A percentile compares a stretch with the other conserved stretches of the same genome.
phyloP scores from a whole-genome alignment of 1,140 invertebrate genomes.

The Nephotettix cincticeps region DNA sequence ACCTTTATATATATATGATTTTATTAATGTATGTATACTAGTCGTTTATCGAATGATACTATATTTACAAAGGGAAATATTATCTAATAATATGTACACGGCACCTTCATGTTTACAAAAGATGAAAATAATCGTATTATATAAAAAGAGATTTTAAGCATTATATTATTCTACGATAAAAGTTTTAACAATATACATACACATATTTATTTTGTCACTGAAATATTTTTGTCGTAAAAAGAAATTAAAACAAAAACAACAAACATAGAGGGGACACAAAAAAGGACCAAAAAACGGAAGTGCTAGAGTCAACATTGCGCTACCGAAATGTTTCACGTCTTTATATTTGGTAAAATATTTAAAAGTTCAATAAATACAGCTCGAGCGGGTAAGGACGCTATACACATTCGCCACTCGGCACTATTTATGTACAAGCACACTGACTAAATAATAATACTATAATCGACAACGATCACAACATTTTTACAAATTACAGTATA shows the following conservation, averaged over 20 bases:
- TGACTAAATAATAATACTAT: conserved; percentile 18
- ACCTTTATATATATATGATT: neutral
- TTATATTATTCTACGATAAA: neutral
- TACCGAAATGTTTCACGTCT: conserved; percentile 16
- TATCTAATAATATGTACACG: conserved; percentile 24
- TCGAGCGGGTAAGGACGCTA: conserved; percentile 7
- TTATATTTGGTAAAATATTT: conserved; percentile 11
- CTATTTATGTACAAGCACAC: conserved; percentile 1
- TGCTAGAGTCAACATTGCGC: conserved; percentile 1
- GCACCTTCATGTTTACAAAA: conserved; percentile 28
- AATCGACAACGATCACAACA: conserved; percentile 11
- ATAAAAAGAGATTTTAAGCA: conserved; percentile 15
- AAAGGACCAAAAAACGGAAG: neutral
- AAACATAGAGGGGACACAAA: conserved; percentile 17
- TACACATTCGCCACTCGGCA: neutral
- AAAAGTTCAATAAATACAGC: conserved; percentile 24
- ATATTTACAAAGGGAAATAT: neutral
- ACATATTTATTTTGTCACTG: neutral
- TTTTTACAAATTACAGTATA: conserved; percentile 14
- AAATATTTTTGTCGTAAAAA: neutral
- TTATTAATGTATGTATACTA: neutral
- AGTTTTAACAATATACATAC: neutral
- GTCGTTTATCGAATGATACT: neutral
- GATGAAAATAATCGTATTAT: conserved; percentile 26
- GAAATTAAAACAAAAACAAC: conserved; percentile 20